phyloP scores from a whole-genome alignment of 2,113 vertebrate species.

The Noturus placidus region DNA sequence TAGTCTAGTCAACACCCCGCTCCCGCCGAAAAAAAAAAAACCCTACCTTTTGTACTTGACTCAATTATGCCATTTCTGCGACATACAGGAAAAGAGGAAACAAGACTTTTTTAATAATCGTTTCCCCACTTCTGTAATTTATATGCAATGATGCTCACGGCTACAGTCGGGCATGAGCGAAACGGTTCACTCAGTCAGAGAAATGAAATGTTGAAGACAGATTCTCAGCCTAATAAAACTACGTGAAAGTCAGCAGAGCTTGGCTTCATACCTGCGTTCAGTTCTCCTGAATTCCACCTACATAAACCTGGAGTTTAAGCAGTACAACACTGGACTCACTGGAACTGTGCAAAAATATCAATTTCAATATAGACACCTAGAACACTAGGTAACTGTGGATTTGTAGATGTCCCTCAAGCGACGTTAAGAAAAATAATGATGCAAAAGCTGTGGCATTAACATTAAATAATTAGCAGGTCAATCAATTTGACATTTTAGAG shows the following conservation, averaged over 20 bases:
- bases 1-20: neutral
- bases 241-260: slow-evolving; percentile 31
- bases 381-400: neutral
- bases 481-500: neutral
- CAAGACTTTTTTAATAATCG: slow-evolving; percentile 71
- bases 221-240: slow-evolving; percentile 67
- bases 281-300: neutral
- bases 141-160: slow-evolving; percentile 70
- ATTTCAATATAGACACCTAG: neutral
- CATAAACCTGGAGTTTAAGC: neutral
- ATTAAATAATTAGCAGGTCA: neutral
- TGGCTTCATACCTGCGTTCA: neutral
- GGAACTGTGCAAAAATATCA: neutral
- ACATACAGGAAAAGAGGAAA: slow-evolving; percentile 58
- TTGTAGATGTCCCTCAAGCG: neutral
- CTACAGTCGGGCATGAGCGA: slow-evolving; percentile 59
- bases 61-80: slow-evolving; percentile 77
- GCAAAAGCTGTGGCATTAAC: neutral
- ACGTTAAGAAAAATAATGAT: neutral
- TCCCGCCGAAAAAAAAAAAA: no score
- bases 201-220: slow-evolving; percentile 57
- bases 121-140: slow-evolving; percentile 74
- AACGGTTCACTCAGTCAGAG: slow-evolving; percentile 64
- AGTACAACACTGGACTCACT: neutral
- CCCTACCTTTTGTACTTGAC: slow-evolving; percentile 68